Evolutionary conservation across 2,113 vertebrate species (phyloP).

Genomic region (Corythornis madagascariensis): DNA sequence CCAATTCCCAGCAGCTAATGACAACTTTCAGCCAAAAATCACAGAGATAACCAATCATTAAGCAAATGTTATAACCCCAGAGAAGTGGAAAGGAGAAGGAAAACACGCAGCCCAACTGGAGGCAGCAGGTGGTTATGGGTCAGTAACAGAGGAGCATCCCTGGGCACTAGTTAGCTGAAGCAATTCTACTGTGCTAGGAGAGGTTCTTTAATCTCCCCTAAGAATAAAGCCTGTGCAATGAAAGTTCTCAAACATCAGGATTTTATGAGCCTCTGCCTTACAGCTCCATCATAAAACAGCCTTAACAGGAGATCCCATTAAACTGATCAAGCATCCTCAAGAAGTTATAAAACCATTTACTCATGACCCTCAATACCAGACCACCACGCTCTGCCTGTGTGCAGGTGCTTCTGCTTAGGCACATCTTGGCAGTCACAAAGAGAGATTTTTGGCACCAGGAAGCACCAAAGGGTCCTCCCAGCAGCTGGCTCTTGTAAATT

Average conservation of each 20-base stretch:
- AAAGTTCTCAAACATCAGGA: background rate
- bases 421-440: background rate
- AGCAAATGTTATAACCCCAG: slow-evolving; percentile 7
- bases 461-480: background rate
- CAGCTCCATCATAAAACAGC: background rate
- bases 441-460: background rate
- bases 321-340: background rate
- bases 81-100: background rate
- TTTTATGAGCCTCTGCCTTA: background rate
- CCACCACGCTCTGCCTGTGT: background rate
- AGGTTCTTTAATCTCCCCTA: background rate
- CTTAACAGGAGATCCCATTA: background rate
- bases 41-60: slow-evolving; percentile 31
- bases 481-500: background rate
- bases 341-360: background rate
- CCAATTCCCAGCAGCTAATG: slow-evolving; percentile 28
- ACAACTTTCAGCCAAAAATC: slow-evolving; percentile 56
- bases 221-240: background rate
- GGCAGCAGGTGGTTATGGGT: background rate
- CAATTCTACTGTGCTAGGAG: background rate
- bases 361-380: background rate
- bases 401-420: background rate
- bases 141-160: background rate
- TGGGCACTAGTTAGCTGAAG: background rate
- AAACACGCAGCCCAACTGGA: background rate